Conservation (phyloP, 1,140 invertebrate species). For the Drosophila littoralis region DNA sequence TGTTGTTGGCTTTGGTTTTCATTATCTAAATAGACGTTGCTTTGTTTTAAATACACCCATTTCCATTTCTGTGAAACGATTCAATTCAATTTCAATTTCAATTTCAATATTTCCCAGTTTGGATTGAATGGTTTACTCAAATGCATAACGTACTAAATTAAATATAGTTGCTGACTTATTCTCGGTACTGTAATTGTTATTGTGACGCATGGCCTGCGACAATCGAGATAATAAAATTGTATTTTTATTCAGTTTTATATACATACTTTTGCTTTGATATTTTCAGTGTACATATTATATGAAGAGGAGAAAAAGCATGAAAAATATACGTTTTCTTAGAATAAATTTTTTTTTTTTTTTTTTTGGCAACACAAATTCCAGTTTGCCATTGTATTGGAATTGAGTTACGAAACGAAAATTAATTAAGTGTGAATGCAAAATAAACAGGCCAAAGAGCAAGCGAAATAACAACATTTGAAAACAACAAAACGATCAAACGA, state of each 20-base stretch:
- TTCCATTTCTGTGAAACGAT: conserved; percentile 40
- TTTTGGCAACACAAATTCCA: conserved; percentile 34
- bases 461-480: conserved; percentile 13
- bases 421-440: conserved; percentile 70
- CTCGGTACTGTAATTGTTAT: conserved; percentile 4
- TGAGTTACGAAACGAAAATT: conserved; percentile 53
- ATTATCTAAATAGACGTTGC: conserved; percentile 77
- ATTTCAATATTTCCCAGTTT: conserved; percentile 50
- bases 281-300: conserved; percentile 15
- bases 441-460: conserved; percentile 52
- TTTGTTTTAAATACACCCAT: conserved; percentile 57
- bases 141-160: conserved; percentile 57
- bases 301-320: conserved; percentile 10
- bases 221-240: conserved; percentile 65
- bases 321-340: conserved; percentile 30
- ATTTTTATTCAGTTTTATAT: conserved; percentile 56
- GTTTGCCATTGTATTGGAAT: conserved; percentile 41
- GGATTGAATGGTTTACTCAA: conserved; percentile 24
- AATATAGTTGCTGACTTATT: conserved; percentile 55
- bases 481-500: conserved; percentile 43
- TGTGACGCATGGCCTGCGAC: conserved; percentile 43
- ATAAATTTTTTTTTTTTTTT: conserved; percentile 7
- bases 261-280: conserved; percentile 31
- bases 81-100: conserved; percentile 35
- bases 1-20: conserved; percentile 50